Conservation (phyloP, 2,797 vertebrate species). For the Labroides dimidiatus region DNA sequence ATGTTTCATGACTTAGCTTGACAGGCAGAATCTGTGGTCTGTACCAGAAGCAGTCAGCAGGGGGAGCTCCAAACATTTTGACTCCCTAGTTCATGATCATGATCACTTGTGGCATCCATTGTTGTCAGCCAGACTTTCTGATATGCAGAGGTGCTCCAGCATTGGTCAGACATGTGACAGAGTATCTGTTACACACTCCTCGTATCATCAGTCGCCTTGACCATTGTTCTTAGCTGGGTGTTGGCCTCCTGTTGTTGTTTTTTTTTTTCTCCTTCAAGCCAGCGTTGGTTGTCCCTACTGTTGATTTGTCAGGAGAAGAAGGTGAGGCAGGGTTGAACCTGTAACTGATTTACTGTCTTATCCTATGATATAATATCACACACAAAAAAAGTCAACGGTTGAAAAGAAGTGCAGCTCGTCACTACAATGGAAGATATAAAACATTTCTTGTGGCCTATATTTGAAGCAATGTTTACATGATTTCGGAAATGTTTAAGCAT, state of each 20-base stretch:
- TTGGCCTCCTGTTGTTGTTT: constrained; percentile 42
- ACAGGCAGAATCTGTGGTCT: too few species aligned
- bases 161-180: background rate
- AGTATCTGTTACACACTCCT: constrained; percentile 25
- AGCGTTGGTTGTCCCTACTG: constrained; percentile 23
- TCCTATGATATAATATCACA: constrained; percentile 7
- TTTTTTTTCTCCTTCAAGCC: constrained; percentile 35
- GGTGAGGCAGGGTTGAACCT: constrained; percentile 15
- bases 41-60: too few species aligned
- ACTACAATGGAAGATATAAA: background rate
- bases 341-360: constrained; percentile 51
- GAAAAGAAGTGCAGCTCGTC: background rate
- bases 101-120: too few species aligned
- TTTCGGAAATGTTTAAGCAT: constrained; percentile 17
- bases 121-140: background rate
- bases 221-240: constrained; percentile 62
- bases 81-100: too few species aligned
- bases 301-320: constrained; percentile 26
- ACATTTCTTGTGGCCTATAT: background rate
- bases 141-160: constrained; percentile 9
- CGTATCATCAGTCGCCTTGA: constrained; percentile 28
- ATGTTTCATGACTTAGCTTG: too few species aligned
- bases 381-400: background rate
- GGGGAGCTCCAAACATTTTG: too few species aligned
- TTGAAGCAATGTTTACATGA: constrained; percentile 15